These are phyloP conservation scores for Leptoteleia sp. DNA, from an alignment of 1,140 invertebrate species.

Conservation along the genomic window DNA sequence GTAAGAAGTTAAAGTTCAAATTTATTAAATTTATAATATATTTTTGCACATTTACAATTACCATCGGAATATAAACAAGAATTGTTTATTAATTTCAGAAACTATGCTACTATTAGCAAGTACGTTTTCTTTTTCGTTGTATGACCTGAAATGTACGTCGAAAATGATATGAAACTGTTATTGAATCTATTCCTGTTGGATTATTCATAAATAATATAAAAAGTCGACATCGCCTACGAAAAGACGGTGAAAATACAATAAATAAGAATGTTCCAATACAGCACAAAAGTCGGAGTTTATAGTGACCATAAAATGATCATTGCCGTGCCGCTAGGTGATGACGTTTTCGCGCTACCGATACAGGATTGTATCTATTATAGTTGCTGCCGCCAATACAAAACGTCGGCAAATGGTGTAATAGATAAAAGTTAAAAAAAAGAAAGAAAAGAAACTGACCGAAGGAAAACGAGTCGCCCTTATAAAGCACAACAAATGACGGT, in stretches of 20 bases:
- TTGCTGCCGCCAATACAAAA: conserved; percentile 50
- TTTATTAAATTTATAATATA: too few species aligned
- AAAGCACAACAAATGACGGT: conserved; percentile 44
- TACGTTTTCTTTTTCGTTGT: too few species aligned
- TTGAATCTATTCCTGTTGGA: too few species aligned
- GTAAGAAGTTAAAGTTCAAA: too few species aligned
- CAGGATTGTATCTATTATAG: conserved; percentile 65
- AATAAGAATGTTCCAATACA: conserved; percentile 19
- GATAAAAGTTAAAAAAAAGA: conserved; percentile 62
- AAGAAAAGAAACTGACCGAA: conserved; percentile 5
- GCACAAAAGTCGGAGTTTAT: conserved; percentile 71
- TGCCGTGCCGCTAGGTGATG: conserved; percentile 68
- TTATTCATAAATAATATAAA: too few species aligned
- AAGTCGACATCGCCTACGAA: too few species aligned
- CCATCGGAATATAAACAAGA: too few species aligned
- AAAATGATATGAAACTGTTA: too few species aligned
- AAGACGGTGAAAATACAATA: background rate
- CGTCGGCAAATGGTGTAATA: conserved; percentile 62
- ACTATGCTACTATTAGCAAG: too few species aligned
- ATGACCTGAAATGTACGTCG: too few species aligned
- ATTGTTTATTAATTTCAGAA: too few species aligned
- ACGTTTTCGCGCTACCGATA: conserved; percentile 74
- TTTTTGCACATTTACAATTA: too few species aligned
- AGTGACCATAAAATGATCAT: conserved; percentile 74
- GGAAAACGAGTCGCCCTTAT: conserved; percentile 37